These are phyloP conservation scores for Drosophila colorata DNA, from an alignment of 2,888 invertebrate species.

Conservation along the genomic window DNA sequence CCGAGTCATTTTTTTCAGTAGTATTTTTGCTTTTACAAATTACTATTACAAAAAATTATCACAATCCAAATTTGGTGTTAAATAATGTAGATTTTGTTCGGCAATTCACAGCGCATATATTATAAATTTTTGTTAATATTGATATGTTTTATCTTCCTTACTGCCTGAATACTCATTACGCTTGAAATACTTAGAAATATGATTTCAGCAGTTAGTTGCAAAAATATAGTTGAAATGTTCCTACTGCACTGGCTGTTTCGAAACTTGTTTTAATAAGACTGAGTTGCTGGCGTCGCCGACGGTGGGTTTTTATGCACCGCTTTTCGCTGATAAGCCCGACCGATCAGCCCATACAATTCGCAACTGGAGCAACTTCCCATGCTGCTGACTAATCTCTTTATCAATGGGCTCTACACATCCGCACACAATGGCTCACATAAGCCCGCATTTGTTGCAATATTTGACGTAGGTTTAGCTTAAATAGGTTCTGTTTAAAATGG, in stretches of 20 bases:
- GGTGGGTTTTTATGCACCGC: slow-evolving; percentile 33
- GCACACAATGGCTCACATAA: not conserved
- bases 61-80: too few species aligned
- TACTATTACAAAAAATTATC: too few species aligned
- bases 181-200: not conserved
- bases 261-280: slow-evolving; percentile 37
- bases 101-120: not conserved
- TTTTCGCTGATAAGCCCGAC: slow-evolving; percentile 46
- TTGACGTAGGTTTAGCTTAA: slow-evolving; percentile 6
- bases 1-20: too few species aligned
- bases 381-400: slow-evolving; percentile 53
- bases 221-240: not conserved
- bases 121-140: not conserved
- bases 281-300: slow-evolving; percentile 8
- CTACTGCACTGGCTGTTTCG: slow-evolving; percentile 8
- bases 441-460: not conserved
- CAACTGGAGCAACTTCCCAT: slow-evolving; percentile 23
- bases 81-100: too few species aligned
- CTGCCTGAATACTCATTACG: slow-evolving; percentile 42
- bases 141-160: slow-evolving; percentile 14
- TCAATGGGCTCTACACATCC: slow-evolving; percentile 26
- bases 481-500: slow-evolving; percentile 1
- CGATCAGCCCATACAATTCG: not conserved
- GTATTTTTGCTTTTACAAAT: too few species aligned
- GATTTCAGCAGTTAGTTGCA: not conserved